Conservation (phyloP, 2,888 invertebrate genomes). For the Pseudoips prasinana region DNA sequence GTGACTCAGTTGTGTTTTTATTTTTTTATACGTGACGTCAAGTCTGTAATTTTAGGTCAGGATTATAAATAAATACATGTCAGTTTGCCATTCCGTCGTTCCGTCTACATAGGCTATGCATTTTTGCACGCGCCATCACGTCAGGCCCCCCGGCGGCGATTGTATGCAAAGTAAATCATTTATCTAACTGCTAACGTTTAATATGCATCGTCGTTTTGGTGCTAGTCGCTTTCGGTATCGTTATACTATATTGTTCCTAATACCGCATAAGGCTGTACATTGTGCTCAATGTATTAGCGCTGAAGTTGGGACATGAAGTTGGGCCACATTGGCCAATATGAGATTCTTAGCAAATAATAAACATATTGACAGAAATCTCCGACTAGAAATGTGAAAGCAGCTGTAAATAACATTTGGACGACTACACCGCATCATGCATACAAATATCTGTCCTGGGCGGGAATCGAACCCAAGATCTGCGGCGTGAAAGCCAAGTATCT, state of each 20-base stretch:
- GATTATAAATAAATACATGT: constrained; percentile 39
- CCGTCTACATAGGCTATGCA: constrained; percentile 38
- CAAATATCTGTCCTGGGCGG: no score
- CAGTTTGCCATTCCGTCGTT: constrained; percentile 16
- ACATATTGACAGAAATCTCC: no score
- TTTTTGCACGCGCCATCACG: constrained; percentile 59
- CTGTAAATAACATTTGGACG: no score
- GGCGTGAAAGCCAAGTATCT: no score
- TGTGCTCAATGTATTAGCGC: no score
- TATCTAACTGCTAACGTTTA: constrained; percentile 41
- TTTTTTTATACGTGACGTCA: constrained; percentile 3
- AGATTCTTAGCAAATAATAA: no score
- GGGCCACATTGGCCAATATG: no score
- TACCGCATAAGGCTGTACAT: constrained; percentile 11
- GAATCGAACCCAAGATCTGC: no score
- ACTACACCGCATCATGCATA: no score
- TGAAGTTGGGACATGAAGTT: no score
- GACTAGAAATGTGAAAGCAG: no score
- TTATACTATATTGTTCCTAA: constrained; percentile 31
- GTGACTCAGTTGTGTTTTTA: no score
- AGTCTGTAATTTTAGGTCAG: constrained; percentile 24
- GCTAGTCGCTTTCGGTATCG: constrained; percentile 39
- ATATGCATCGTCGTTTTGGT: constrained; percentile 35
- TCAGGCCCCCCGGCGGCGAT: constrained; percentile 45
- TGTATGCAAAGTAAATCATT: constrained; percentile 64